phyloP scores from a whole-genome alignment of 2,888 invertebrate species.

The Dryadula phaetusa region DNA sequence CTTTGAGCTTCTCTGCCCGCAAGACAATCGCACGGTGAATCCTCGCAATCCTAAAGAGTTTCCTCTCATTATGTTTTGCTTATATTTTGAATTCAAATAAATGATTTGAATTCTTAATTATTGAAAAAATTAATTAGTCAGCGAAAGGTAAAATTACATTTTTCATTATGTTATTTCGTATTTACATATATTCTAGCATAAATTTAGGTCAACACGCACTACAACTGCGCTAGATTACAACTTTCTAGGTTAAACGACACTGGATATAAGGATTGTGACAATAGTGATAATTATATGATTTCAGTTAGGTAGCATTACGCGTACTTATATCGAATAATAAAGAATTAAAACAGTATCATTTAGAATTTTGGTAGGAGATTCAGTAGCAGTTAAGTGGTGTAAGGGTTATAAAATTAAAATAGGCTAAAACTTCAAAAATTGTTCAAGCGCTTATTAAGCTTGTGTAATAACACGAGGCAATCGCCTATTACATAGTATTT shows the following conservation, averaged over 20 bases:
- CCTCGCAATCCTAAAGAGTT: too few species aligned
- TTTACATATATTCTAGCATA: constrained; percentile 21
- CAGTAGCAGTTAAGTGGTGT: not conserved
- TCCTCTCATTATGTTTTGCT: too few species aligned
- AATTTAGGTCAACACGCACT: constrained; percentile 38
- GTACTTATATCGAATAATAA: not conserved
- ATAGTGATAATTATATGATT: constrained; percentile 21
- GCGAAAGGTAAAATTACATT: not conserved
- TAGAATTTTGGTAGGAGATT: not conserved
- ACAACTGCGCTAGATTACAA: constrained; percentile 33
- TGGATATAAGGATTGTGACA: constrained; percentile 29
- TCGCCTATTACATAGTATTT: not conserved
- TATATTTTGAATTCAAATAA: too few species aligned
- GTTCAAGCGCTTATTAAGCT: not conserved
- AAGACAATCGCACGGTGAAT: too few species aligned
- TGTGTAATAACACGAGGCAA: not conserved
- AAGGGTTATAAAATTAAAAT: not conserved
- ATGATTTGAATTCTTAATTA: too few species aligned
- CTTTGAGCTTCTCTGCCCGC: too few species aligned
- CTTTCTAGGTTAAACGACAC: constrained; percentile 39
- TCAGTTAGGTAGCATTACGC: not conserved
- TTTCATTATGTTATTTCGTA: constrained; percentile 15
- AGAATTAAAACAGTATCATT: not conserved
- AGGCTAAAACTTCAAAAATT: not conserved
- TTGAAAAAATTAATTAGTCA: too few species aligned